Conservation (phyloP, 2,888 invertebrate species). For the Helicoverpa assulta region DNA sequence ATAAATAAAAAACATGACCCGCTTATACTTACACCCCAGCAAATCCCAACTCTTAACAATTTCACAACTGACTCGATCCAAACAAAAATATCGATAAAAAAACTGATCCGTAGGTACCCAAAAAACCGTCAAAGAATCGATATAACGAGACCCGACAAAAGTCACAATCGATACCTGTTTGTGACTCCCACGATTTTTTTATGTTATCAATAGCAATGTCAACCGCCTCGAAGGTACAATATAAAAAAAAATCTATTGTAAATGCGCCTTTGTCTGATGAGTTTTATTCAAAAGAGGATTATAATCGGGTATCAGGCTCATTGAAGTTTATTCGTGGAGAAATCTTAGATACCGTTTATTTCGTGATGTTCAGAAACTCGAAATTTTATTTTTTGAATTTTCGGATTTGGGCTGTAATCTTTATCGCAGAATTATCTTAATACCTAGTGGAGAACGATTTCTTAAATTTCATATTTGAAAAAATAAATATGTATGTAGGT, state of each 20-base stretch:
- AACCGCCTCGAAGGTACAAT: constrained; percentile 63
- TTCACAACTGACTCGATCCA: constrained; percentile 58
- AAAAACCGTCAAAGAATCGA: constrained; percentile 63
- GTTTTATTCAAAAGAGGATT: constrained; percentile 81
- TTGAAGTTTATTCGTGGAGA: constrained; percentile 73
- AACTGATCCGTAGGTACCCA: constrained; percentile 12
- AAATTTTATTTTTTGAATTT: constrained; percentile 14
- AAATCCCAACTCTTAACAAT: constrained; percentile 49
- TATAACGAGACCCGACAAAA: constrained; percentile 63
- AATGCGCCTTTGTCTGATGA: constrained; percentile 71
- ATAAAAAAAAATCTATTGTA: constrained; percentile 65
- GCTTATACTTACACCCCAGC: not conserved
- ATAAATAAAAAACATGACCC: constrained; percentile 11
- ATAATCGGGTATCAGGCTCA: constrained; percentile 70
- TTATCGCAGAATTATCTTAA: not conserved
- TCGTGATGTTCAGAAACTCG: constrained; percentile 36
- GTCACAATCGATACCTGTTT: constrained; percentile 73
- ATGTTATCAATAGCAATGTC: constrained; percentile 71
- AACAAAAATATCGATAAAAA: constrained; percentile 57
- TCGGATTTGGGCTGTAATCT: constrained; percentile 14
- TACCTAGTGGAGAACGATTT: not conserved
- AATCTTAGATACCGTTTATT: constrained; percentile 68
- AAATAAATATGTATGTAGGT: not conserved
- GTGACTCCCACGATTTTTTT: constrained; percentile 74
- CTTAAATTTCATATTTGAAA: not conserved